Conservation (phyloP, 2,113 vertebrate species). For the Natator depressus region DNA sequence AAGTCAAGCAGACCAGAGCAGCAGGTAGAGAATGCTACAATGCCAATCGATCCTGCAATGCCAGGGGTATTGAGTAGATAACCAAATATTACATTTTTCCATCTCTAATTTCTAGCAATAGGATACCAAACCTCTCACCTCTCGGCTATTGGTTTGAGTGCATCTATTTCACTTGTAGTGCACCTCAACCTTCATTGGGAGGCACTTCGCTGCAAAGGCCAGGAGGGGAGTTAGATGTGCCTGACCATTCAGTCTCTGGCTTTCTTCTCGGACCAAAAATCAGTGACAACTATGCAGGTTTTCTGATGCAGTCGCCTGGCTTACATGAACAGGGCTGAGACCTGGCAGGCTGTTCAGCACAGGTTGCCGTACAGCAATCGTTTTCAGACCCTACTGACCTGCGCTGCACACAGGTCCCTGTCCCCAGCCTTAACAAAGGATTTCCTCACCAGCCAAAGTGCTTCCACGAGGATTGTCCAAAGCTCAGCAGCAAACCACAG, state of each 20-base stretch:
- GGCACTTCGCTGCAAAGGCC: neutral
- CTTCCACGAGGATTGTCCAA: slow-evolving; percentile 90
- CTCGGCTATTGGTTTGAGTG: slow-evolving; percentile 9
- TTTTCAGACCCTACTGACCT: too few species aligned
- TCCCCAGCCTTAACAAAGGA: rapidly evolving
- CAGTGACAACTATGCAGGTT: neutral
- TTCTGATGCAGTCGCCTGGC: neutral
- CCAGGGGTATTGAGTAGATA: neutral
- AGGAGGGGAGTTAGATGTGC: neutral
- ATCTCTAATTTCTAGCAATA: neutral
- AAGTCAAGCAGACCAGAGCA: neutral
- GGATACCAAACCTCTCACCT: slow-evolving; percentile 37
- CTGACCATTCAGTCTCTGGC: neutral
- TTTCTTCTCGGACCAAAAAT: neutral
- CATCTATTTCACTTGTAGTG: neutral
- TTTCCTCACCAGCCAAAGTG: slow-evolving; percentile 93
- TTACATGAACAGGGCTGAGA: neutral
- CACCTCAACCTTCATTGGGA: neutral
- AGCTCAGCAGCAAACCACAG: slow-evolving; percentile 90
- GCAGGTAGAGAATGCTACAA: neutral
- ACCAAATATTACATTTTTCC: neutral
- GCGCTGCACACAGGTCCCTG: too few species aligned
- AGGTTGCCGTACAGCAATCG: rapidly evolving
- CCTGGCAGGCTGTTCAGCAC: too few species aligned
- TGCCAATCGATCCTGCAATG: neutral